Conservation (phyloP, 2,113 vertebrate species). For the Solea solea region DNA sequence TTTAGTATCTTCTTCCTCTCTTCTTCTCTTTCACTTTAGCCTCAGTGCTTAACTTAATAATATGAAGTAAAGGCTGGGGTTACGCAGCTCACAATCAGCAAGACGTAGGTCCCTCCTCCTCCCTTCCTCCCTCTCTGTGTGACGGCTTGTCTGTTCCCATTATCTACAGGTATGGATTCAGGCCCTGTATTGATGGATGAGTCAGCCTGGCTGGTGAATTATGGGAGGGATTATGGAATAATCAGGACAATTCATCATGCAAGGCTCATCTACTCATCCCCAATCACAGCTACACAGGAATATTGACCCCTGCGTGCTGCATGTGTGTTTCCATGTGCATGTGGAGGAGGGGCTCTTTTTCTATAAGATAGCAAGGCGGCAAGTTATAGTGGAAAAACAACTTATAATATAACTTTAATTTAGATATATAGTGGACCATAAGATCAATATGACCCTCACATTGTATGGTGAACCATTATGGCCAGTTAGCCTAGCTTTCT, state of each 20-base stretch:
- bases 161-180: slow-evolving; percentile 61
- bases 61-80: slow-evolving; percentile 7
- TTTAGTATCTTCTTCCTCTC: slow-evolving; percentile 38
- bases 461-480: background rate
- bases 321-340: slow-evolving; percentile 33
- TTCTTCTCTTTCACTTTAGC: slow-evolving; percentile 17
- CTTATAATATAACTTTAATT: background rate
- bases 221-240: slow-evolving; percentile 68
- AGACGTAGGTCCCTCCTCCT: slow-evolving; percentile 4
- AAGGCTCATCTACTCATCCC: slow-evolving; percentile 47
- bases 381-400: background rate
- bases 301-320: slow-evolving; percentile 55
- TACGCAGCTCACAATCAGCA: slow-evolving; percentile 17
- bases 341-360: background rate
- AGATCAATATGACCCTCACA: background rate
- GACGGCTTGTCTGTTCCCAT: background rate
- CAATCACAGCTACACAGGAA: slow-evolving; percentile 67
- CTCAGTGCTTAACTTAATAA: slow-evolving; percentile 42
- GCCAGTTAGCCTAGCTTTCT: background rate
- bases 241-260: slow-evolving; percentile 73
- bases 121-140: background rate
- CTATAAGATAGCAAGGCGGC: background rate
- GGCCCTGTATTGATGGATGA: slow-evolving; percentile 62
- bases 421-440: background rate
- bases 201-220: slow-evolving; percentile 53